Base-by-base conservation (phyloP, 2,888 invertebrate genomes). In the Catocala nupta region DNA sequence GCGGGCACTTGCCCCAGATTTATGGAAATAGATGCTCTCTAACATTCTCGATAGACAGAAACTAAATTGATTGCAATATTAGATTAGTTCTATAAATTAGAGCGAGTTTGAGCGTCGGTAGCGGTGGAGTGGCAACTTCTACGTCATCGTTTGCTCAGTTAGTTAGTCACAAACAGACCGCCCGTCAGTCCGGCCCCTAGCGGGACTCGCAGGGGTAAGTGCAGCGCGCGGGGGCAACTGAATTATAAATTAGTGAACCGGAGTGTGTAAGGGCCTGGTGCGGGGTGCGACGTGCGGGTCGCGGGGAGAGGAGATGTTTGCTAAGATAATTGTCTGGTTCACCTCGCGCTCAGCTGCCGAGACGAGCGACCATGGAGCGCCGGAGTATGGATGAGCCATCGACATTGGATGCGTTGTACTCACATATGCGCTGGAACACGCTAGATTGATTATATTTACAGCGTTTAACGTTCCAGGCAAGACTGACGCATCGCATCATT, bases 281-380 rank as follows among this genome's bases (percentile, higher is more conserved):
- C 13, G 16, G 36, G 7, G 43, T 25, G 25, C 25, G 4, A 25
- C 25, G 25, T 25, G 55, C 49, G 50, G 43, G 54, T 53, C 10
- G 39, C 13, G 42, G 42, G 25, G 34, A 34, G 7, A 44, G 52
- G 1, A 8, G 53, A 25, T 80, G 73, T 80, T 78, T 73, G 67
- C 65, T 52, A 51, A 71, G 71, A 68, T 78, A 74, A 76, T 80
- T 75, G 75, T 71, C 59, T 73, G 62, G 63, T 63, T 65, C 59
- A 60, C 63, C 67, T 57, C 58, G 45, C 42, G 52, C 33, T 25
- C 25, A 25, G 34, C 47, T 25, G 13, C 42, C 36, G 59, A 49
- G 13, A 49, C 49, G 25, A 33, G 34, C 34, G 44, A 33, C 34
- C 34, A 7, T 8, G 39, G 36, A 39, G 36, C 34, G 44, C 11